Conservation (phyloP, 2,113 vertebrate species). For the Vulpes ferrilata region DNA sequence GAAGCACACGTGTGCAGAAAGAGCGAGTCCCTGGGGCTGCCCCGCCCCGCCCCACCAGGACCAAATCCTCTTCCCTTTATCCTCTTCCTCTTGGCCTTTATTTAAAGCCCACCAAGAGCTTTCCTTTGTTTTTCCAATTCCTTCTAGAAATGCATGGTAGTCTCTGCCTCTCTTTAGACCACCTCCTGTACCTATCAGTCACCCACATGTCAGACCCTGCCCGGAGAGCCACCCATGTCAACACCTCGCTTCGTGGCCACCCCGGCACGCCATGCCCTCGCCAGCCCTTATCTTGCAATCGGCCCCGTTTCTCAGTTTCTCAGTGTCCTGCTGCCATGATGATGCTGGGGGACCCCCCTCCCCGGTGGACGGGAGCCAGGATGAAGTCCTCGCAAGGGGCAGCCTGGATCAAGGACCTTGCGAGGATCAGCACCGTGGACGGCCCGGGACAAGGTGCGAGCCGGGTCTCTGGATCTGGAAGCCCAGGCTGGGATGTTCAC, state of each 20-base stretch:
- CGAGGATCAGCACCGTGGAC: accelerated
- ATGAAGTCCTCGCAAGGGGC: accelerated
- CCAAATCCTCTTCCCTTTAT: background rate
- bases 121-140: background rate
- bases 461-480: background rate
- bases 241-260: background rate
- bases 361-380: accelerated
- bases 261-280: too few species aligned
- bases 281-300: background rate
- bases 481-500: too few species aligned
- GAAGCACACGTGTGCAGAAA: background rate
- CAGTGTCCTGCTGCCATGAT: accelerated
- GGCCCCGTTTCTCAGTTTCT: accelerated
- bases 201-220: background rate
- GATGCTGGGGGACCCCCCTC: accelerated
- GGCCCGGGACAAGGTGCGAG: accelerated
- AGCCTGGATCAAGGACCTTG: background rate
- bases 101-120: background rate
- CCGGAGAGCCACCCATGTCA: accelerated
- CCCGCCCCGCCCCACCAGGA: accelerated
- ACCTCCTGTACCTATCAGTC: background rate
- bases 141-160: background rate
- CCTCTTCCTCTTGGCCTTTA: too few species aligned
- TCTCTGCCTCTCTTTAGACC: accelerated
- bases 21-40: accelerated